Evolutionary conservation across 1,140 invertebrate genomes (phyloP), one percentile per base, ranked within the genome.

Genomic region (Wasmannia auropunctata): DNA sequence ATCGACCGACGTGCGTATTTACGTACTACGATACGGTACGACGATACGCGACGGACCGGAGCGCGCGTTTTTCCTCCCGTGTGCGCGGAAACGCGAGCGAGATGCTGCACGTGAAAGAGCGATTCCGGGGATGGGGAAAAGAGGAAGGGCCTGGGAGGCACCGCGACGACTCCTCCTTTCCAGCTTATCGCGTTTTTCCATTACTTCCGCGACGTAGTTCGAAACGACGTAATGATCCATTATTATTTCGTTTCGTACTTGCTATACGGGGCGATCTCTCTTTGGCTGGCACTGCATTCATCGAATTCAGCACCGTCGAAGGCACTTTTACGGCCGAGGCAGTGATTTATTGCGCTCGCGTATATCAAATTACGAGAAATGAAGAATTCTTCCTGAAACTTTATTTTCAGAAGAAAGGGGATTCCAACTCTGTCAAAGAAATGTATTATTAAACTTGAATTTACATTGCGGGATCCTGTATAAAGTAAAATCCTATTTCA

Each of bases 1-100:
- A 87, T 90, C 84, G 85, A 22, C 46, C 77, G 49, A 63, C 65
- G 43, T 77, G 56, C 77, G 70, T 86, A 88, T 86, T 88, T 63
- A 76, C 69, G 87, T 87, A 56, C n/a, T n/a, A n/a, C n/a, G n/a
- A n/a, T n/a, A n/a, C 58, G 54, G 74, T 19, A 22, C 62, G 69
- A 74, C 65, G 63, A 87, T 77, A 75, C 69, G n/a, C n/a, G 76
- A 83, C 75, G n/a, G 6, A 51, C 69, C 76, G 87, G 63, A 70
- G 75, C 62, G 49, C 31, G 70, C 22, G n/a, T 31, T 49, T 74
- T 49, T 31, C 46, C 56, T 19, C 31, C 34, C 40, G 1, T 7
- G n/a, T 3, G n/a, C 37, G 51, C 40, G 62, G 19, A 70, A 85
- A 63, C 31, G 19, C 51, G n/a, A 31, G 31, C 28, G 40, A 65